Evolutionary conservation across 1,140 invertebrate species (phyloP).

Genomic region (Pararge aegeria): DNA sequence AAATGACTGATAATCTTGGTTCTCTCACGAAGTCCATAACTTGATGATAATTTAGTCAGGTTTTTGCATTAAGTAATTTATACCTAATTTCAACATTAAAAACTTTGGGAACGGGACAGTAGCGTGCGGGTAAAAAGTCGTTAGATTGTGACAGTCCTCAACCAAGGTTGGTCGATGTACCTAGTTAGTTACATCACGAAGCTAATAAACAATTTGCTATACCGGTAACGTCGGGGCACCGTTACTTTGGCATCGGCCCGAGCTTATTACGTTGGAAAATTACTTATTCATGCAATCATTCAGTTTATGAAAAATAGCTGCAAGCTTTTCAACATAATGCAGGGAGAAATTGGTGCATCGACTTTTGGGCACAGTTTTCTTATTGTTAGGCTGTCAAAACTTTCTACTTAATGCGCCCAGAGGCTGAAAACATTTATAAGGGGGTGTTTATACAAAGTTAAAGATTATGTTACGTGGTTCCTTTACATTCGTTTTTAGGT

Average conservation of each 20-base stretch:
- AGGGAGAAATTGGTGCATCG: conserved; percentile 37
- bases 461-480: too few relatives aligned
- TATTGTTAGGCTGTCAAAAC: background rate
- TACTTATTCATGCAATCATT: conserved; percentile 55
- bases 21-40: too few relatives aligned
- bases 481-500: too few relatives aligned
- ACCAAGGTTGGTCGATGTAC: conserved; percentile 21
- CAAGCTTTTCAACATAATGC: conserved; percentile 57
- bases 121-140: too few relatives aligned
- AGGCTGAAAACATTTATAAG: too few relatives aligned
- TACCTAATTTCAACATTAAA: too few relatives aligned
- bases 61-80: too few relatives aligned
- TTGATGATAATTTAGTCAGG: too few relatives aligned
- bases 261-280: conserved; percentile 50
- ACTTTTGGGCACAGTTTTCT: background rate
- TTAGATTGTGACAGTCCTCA: background rate
- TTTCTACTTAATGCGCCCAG: too few relatives aligned
- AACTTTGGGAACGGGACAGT: too few relatives aligned
- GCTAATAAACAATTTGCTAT: conserved; percentile 31
- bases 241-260: conserved; percentile 36
- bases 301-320: conserved; percentile 44
- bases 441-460: too few relatives aligned
- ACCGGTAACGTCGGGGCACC: conserved; percentile 15
- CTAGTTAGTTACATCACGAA: conserved; percentile 33
- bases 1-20: too few relatives aligned